phyloP scores from a whole-genome alignment of 2,888 invertebrate genomes.

The Entomobrya proxima region DNA sequence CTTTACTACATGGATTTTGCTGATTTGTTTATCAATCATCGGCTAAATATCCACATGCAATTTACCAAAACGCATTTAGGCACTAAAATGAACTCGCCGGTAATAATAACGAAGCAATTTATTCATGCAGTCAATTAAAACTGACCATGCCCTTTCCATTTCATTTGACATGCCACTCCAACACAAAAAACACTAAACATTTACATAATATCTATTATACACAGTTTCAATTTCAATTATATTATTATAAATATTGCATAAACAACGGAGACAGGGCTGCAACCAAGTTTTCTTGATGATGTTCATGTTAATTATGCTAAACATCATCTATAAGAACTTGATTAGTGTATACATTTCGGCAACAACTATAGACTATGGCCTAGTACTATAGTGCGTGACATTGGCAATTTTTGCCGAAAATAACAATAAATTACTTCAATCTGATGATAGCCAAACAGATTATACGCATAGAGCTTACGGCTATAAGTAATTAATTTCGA shows the following conservation, averaged over 20 bases:
- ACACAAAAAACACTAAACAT: not conserved
- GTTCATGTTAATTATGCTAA: conserved; percentile 24
- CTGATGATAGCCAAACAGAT: not conserved
- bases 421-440: not conserved
- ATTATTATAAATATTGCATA: not conserved
- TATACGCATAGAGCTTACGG: not conserved
- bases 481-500: too few species aligned
- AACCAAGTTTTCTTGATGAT: not conserved
- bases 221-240: not conserved
- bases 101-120: conserved; percentile 44
- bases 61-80: not conserved
- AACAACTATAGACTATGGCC: not conserved
- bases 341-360: not conserved
- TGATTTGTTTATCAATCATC: conserved; percentile 10
- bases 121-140: conserved; percentile 37
- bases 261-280: not conserved
- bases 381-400: not conserved
- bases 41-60: not conserved
- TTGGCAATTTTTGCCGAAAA: not conserved
- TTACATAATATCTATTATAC: conserved; percentile 38
- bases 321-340: conserved; percentile 6
- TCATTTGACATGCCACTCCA: not conserved
- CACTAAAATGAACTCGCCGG: not conserved
- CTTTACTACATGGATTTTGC: conserved; percentile 9
- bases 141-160: conserved; percentile 48